Conservation (phyloP, 2,888 invertebrate species). For the Eupithecia abbreviata region DNA sequence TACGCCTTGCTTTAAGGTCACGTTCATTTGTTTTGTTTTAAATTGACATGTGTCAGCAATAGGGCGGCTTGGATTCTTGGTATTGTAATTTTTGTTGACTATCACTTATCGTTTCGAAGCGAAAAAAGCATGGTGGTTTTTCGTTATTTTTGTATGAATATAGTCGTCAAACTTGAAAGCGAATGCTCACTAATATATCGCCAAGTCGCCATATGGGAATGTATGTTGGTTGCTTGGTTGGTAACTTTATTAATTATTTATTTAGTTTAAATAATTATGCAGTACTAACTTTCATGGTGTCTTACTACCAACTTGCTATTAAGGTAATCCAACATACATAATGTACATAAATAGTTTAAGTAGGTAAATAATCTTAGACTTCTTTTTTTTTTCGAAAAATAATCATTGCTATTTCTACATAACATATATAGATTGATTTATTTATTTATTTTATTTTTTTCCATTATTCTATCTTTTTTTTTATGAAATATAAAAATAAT, state of each 20-base stretch:
- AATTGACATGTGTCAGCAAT: constrained; percentile 39
- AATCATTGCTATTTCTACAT: too few species aligned
- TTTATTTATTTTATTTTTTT: too few species aligned
- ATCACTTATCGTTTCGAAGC: background rate
- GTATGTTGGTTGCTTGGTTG: background rate
- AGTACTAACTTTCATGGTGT: background rate
- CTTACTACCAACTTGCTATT: background rate
- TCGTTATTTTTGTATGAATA: background rate
- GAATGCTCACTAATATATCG: background rate
- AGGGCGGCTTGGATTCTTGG: constrained; percentile 17
- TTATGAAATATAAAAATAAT: too few species aligned
- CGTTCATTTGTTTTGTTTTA: constrained; percentile 50
- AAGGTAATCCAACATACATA: background rate
- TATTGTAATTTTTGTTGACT: constrained; percentile 22
- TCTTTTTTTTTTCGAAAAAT: too few species aligned
- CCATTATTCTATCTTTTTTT: too few species aligned
- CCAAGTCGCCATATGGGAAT: background rate
- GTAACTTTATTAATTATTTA: background rate
- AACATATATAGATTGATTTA: too few species aligned
- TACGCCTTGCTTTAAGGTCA: constrained; percentile 63
- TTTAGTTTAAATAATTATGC: background rate
- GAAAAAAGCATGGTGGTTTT: background rate
- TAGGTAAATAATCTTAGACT: background rate
- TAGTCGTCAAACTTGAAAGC: background rate
- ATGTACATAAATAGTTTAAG: background rate